Percentiles rank a stretch among this genome's conserved stretches.
Conservation (phyloP, 2,113 vertebrate genomes). For the Panthera tigris region DNA sequence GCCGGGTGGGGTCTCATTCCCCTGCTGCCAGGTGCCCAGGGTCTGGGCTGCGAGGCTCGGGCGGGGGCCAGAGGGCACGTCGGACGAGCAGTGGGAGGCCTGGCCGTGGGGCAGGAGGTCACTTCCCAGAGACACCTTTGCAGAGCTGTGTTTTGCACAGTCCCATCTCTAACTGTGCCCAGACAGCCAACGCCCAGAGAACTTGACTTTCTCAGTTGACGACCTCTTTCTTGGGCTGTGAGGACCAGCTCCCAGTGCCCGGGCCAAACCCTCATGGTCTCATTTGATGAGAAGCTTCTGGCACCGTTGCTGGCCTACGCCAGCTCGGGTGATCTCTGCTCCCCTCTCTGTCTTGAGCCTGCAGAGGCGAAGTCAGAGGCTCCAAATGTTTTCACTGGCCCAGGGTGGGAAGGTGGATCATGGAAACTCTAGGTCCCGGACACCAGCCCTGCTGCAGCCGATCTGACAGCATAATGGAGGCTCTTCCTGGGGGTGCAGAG, state of each 20-base stretch:
- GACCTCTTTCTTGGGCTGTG: slow-evolving; percentile 48
- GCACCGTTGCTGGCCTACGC: slow-evolving; percentile 30
- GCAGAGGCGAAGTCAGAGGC: slow-evolving; percentile 43
- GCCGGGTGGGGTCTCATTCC: no score
- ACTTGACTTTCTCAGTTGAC: slow-evolving; percentile 24
- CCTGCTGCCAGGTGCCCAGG: neutral
- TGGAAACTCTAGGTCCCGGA: slow-evolving; percentile 38
- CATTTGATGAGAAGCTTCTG: slow-evolving; percentile 64
- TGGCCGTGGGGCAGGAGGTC: accelerated
- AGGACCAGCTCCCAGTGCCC: slow-evolving; percentile 55
- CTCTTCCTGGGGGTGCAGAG: neutral
- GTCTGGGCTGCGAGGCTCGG: no score
- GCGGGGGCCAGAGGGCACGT: accelerated
- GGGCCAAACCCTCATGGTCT: slow-evolving; percentile 48
- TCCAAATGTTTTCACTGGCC: slow-evolving; percentile 30
- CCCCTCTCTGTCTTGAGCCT: slow-evolving; percentile 12
- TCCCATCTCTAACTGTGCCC: neutral
- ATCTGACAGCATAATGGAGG: neutral
- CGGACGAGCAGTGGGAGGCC: accelerated
- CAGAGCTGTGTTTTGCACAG: neutral
- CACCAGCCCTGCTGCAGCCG: slow-evolving; percentile 22
- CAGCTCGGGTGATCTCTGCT: slow-evolving; percentile 52
- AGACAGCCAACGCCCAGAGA: neutral
- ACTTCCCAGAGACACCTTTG: neutral
- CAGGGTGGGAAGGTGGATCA: slow-evolving; percentile 7